These are phyloP conservation scores for Leucoma salicis DNA, from an alignment of 2,888 invertebrate genomes.

Conservation along the genomic window DNA sequence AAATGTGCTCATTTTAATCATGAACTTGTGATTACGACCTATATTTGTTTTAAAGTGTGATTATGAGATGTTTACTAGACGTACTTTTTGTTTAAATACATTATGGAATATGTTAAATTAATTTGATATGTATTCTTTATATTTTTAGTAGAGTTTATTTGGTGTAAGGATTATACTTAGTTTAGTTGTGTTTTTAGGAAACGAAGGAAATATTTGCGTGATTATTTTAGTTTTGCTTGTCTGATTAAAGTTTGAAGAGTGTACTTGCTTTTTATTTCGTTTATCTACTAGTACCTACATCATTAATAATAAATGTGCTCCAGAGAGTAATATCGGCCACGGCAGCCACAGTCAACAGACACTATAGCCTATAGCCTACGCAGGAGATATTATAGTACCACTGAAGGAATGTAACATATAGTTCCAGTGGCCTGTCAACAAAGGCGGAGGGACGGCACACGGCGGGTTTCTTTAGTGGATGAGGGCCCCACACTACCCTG, in stretches of 20 bases:
- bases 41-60: slow-evolving; percentile 66
- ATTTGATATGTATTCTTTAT: slow-evolving; percentile 37
- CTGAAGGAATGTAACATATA: no score
- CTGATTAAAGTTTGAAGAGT: slow-evolving; percentile 55
- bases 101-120: slow-evolving; percentile 49
- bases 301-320: no score
- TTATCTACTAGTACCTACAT: no score
- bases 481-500: no score
- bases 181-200: slow-evolving; percentile 37
- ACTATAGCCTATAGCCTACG: no score
- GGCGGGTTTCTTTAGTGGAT: no score
- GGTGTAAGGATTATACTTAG: not conserved
- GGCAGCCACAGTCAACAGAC: no score
- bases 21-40: slow-evolving; percentile 73
- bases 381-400: no score
- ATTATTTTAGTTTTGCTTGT: slow-evolving; percentile 68
- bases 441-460: no score
- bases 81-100: slow-evolving; percentile 37
- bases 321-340: no score
- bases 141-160: not conserved
- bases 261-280: no score
- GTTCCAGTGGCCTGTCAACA: no score
- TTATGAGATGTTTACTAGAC: slow-evolving; percentile 59
- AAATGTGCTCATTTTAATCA: slow-evolving; percentile 65
- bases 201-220: slow-evolving; percentile 53